A percentile compares a stretch with the other conserved stretches of the same genome.
phyloP scores from a whole-genome alignment of 2,888 invertebrate genomes.

The Apotomis turbidana region DNA sequence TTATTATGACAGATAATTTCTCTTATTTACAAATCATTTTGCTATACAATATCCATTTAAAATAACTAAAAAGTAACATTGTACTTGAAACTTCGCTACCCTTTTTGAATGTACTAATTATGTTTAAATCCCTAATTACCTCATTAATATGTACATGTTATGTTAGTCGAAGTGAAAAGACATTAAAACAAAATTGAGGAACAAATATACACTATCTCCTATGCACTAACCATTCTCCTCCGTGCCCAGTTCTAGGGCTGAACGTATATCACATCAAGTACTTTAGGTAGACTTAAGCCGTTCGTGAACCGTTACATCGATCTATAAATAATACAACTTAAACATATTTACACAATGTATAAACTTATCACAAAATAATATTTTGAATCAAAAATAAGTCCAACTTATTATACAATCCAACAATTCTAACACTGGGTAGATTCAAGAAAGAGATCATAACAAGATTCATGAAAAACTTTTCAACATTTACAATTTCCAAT shows the following conservation, averaged over 20 bases:
- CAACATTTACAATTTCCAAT: constrained; percentile 58
- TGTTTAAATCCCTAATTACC: constrained; percentile 59
- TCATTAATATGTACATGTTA: constrained; percentile 70
- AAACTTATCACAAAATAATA: constrained; percentile 77
- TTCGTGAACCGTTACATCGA: constrained; percentile 63
- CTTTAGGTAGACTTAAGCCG: constrained; percentile 62
- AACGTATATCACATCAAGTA: constrained; percentile 73
- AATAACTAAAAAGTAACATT: constrained; percentile 81
- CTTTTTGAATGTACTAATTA: constrained; percentile 75
- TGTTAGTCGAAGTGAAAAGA: constrained; percentile 76
- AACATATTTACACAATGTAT: constrained; percentile 77
- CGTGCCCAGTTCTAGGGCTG: constrained; percentile 56
- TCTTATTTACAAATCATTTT: constrained; percentile 80
- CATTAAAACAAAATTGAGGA: constrained; percentile 75
- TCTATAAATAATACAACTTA: constrained; percentile 63
- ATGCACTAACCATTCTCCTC: constrained; percentile 70
- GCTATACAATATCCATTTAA: constrained; percentile 78
- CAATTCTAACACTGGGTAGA: constrained; percentile 81
- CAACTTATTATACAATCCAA: constrained; percentile 73
- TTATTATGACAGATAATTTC: constrained; percentile 83
- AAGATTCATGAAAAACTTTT: constrained; percentile 75
- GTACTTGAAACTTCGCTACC: constrained; percentile 80
- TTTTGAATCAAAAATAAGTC: constrained; percentile 68
- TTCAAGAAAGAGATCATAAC: constrained; percentile 81
- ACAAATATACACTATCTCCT: constrained; percentile 77